Evolutionary conservation across 2,888 invertebrate species (phyloP).

Genomic region (Agriopis leucophaearia): DNA sequence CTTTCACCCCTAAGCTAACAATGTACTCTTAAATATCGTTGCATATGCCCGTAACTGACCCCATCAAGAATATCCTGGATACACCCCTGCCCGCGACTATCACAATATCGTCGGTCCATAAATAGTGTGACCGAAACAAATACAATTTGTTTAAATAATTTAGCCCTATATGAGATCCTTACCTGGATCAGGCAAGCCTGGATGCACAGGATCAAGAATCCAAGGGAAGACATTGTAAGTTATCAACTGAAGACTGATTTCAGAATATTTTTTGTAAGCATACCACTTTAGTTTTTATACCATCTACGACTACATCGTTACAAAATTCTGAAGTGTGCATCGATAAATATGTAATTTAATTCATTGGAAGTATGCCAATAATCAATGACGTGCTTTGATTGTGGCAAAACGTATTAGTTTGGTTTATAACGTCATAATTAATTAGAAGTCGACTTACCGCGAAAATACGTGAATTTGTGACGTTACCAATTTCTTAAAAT

Average conservation of each 20-base stretch:
- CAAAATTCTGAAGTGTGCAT: too few relatives aligned
- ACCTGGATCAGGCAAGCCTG: conserved; percentile 45
- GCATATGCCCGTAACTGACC: too few relatives aligned
- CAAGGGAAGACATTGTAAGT: conserved; percentile 26
- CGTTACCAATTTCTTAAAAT: not conserved
- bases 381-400: not conserved
- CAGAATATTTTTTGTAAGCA: not conserved
- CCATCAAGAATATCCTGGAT: too few relatives aligned
- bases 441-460: not conserved
- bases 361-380: not conserved
- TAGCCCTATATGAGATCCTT: not conserved
- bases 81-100: too few relatives aligned
- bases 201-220: conserved; percentile 46
- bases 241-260: not conserved
- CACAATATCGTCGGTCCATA: too few relatives aligned
- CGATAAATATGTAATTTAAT: too few relatives aligned
- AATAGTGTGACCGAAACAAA: too few relatives aligned
- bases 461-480: not conserved
- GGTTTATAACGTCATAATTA: not conserved
- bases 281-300: conserved; percentile 5
- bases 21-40: too few relatives aligned
- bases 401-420: not conserved
- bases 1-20: too few relatives aligned
- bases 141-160: too few relatives aligned
- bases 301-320: not conserved